These are phyloP conservation scores for Acleris literana DNA, from an alignment of 2,888 invertebrate species.

Conservation along the genomic window DNA sequence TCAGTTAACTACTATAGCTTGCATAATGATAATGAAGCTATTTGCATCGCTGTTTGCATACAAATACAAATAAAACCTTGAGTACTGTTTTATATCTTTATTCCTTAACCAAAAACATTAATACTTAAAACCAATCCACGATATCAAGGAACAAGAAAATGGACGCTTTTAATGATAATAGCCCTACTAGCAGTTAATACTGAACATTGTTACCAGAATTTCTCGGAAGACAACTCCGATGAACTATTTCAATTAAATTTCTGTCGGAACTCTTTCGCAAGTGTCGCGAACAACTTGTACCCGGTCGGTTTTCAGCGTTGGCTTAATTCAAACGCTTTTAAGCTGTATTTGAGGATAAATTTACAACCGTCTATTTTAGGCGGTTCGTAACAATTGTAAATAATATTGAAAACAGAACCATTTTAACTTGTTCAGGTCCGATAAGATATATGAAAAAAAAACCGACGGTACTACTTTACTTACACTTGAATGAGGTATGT, in stretches of 20 bases:
- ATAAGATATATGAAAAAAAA: too few species aligned
- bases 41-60: too few species aligned
- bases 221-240: conserved; percentile 37
- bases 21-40: too few species aligned
- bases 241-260: conserved; percentile 47
- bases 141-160: background rate
- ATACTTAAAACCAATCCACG: background rate
- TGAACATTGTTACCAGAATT: background rate
- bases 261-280: conserved; percentile 42
- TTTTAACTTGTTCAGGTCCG: too few species aligned
- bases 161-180: background rate
- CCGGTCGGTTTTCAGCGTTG: background rate
- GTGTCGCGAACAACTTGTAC: conserved; percentile 45
- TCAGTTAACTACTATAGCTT: too few species aligned
- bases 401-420: too few species aligned
- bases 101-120: background rate
- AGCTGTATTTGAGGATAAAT: background rate
- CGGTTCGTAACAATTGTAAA: too few species aligned
- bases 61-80: too few species aligned
- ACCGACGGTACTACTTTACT: too few species aligned
- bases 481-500: too few species aligned
- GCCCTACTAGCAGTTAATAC: background rate
- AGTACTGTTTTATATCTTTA: background rate
- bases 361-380: too few species aligned
- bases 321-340: conserved; percentile 9